Evolutionary conservation across 2,113 vertebrate species (phyloP), one percentile per base, ranked within the genome.

Genomic region (Ceyx cyanopectus): DNA sequence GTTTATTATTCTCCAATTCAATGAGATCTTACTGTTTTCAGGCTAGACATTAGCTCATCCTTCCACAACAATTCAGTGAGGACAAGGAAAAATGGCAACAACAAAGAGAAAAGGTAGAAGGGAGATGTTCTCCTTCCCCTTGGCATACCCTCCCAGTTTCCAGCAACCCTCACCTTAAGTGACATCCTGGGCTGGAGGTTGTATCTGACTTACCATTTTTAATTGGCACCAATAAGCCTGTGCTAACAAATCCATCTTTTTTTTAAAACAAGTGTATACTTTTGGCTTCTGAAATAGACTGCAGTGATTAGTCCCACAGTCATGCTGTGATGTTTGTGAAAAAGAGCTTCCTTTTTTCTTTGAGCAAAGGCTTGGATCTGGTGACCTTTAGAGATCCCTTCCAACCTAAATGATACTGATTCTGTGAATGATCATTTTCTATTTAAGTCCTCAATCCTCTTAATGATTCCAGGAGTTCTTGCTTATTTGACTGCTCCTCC

Each of bases 1-100:
- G 43, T 88, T 70, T 74, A 45, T 94, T 94, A 78, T 63, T 92
- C 60, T 66, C 69, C 53, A 56, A 3, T 90, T 94, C 91, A 70
- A 29, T 37, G 76, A 81, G 56, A 58, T 60, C 48, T 92, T 81
- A 41, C 10, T 56, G 30, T 70, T 95, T 86, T 30, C 63, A 93
- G 83, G 17, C 88, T 60, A 92, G 90, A 89, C 53, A 0, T 87
- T 95, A 85, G 60, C 56, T 96, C 77, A 93, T 86, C 65, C 54
- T 81, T 92, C 65, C 80, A 54, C 1, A 2, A 22, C 22, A 70
- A 54, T 69, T 69, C 72, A 56, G 24, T 20, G 48, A 88, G 56
- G 46, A 67, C n/a, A 29, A 81, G 70, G 51, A 88, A 86, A 46
- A 29, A 51, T 1, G 74, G 32, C 51, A 51, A 34, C 29, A 83